Percentiles rank a stretch among this genome's conserved stretches.
phyloP scores from a whole-genome alignment of 2,797 vertebrate genomes.

The Melanogrammus aeglefinus region DNA sequence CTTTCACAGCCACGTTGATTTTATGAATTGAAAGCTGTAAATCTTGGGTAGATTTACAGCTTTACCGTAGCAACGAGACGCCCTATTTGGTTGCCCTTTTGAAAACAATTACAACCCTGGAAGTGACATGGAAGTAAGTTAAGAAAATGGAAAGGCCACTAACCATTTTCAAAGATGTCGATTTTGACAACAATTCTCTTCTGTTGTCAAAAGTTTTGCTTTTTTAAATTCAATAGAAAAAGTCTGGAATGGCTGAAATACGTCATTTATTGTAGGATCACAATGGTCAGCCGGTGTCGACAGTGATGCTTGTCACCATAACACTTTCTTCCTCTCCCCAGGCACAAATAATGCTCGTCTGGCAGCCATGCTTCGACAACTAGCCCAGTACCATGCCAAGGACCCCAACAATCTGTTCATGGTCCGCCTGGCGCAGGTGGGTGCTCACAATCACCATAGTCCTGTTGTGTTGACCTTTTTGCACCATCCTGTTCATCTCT shows the following conservation, averaged over 20 bases:
- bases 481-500: neutral
- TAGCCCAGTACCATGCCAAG: slow-evolving; percentile 97
- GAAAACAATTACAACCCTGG: neutral
- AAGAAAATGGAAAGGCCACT: neutral
- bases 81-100: neutral
- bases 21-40: neutral
- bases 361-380: slow-evolving; percentile 94
- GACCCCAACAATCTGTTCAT: slow-evolving; percentile 99
- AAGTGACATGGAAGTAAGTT: neutral
- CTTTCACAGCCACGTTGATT: neutral
- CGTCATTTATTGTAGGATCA: neutral
- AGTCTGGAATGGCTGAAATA: neutral
- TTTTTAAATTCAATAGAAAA: neutral
- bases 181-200: neutral
- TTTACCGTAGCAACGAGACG: neutral
- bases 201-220: neutral
- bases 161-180: neutral
- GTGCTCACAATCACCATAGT: slow-evolving; percentile 1
- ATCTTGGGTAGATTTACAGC: neutral
- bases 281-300: neutral
- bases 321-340: slow-evolving; percentile 53
- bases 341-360: slow-evolving; percentile 96
- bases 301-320: slow-evolving; percentile 3
- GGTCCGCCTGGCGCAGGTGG: slow-evolving; percentile 96
- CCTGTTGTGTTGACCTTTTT: slow-evolving; percentile 3